Base-by-base conservation (phyloP, 2,888 invertebrate genomes). In the Cetonia aurata region DNA sequence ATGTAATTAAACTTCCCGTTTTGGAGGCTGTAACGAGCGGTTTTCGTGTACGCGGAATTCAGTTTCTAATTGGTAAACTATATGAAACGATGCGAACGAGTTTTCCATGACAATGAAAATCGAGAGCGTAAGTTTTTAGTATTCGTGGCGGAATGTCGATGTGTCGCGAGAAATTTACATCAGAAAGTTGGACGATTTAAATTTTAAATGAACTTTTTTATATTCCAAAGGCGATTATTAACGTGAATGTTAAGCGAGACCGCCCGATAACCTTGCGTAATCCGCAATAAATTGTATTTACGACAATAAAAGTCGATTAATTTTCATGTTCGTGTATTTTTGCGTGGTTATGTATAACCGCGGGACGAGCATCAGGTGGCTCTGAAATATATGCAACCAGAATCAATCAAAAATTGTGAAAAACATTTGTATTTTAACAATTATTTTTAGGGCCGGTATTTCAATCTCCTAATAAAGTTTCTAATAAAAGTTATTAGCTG, bases 81-180 rank as follows among this genome's bases (percentile, higher is more conserved):
- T 48, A 44, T 10, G 37, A 37, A 46, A 17, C n/a, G 42, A 48
- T n/a, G 31, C 12, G 31, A 60, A 62, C 50, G 37, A 31, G 48
- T 62, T 62, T 42, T 10, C 50, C 62, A 48, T 50, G 50, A 62
- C 62, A 62, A 62, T 62, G 62, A 50, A 50, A 62, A 50, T 33
- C 62, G 37, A 37, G 37, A 9, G 37, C 37, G 62, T 50, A 15
- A 33, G 15, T 50, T 62, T 25, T 62, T 33, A 50, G 62, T 62
- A 50, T 62, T 62, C 62, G 33, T 10, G 17, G 17, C 33, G 50
- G 50, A 62, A 62, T 37, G 50, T n/a, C 17, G 17, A 48, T 37
- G n/a, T 17, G 8, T n/a, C 17, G 19, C 48, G 31, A 25, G 46
- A 62, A 62, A 50, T 50, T 31, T 46, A 15, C 62, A 37, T 62